These are phyloP conservation scores for Anaspis maculata DNA, from an alignment of 2,888 invertebrate genomes.

Conservation along the genomic window DNA sequence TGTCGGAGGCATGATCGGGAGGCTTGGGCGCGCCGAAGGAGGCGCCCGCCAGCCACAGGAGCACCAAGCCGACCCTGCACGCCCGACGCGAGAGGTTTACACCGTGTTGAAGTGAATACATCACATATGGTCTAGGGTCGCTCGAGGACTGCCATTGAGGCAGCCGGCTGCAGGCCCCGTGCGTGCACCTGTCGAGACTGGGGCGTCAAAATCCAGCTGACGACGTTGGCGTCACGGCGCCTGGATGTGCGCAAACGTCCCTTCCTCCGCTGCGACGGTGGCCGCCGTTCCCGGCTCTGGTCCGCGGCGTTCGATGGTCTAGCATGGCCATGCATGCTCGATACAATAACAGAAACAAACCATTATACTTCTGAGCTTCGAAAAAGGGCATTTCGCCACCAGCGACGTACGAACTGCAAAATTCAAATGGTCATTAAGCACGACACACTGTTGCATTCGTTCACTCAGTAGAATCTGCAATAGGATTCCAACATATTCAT, in stretches of 20 bases:
- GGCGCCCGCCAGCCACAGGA: conserved; percentile 16
- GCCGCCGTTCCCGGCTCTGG: too few species aligned
- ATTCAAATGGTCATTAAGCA: too few species aligned
- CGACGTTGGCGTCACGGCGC: conserved; percentile 24
- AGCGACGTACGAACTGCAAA: too few species aligned
- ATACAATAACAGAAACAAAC: too few species aligned
- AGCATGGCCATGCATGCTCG: too few species aligned
- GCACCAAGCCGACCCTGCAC: conserved; percentile 47
- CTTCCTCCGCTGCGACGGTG: conserved; percentile 1
- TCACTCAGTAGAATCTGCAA: too few species aligned
- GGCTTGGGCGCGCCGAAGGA: conserved; percentile 18
- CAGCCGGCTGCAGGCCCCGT: conserved; percentile 28
- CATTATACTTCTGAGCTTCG: too few species aligned
- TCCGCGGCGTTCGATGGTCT: too few species aligned
- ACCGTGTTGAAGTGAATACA: conserved; percentile 58
- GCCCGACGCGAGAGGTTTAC: conserved; percentile 62
- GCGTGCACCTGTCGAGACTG: conserved; percentile 37
- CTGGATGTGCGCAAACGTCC: conserved; percentile 11
- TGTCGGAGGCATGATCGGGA: conserved; percentile 26
- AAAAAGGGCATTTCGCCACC: too few species aligned
- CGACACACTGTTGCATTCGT: too few species aligned
- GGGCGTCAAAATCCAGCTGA: conserved; percentile 30
- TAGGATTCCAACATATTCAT: too few species aligned
- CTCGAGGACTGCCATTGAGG: conserved; percentile 25
- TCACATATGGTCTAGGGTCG: conserved; percentile 34